Base-by-base conservation (phyloP, 2,113 vertebrate species). In the Eulacestoma nigropectus region DNA sequence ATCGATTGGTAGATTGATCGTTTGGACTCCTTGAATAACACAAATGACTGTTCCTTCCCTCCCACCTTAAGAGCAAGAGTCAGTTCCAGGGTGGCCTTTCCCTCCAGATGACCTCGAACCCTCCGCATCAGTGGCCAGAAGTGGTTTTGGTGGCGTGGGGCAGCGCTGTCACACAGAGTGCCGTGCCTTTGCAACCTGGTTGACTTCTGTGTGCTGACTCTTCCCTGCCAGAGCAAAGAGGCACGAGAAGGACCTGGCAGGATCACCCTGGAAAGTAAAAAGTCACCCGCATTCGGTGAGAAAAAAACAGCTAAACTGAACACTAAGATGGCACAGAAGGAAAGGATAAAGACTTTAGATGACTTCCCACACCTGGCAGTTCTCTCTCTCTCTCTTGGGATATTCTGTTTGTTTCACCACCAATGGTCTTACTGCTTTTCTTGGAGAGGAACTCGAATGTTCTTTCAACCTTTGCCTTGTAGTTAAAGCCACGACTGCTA, bases 381-480 rank as follows among this genome's bases (percentile, higher is more conserved):
- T 93, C 86, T 76, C 49, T 68, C 68, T 68, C 68, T 68, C 29
- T 77, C 41, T 86, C 69, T 91, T 17, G 81, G 87, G 60, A 75
- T 83, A 64, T 91, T 93, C 64, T 53, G 46, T 95, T 95, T 78
- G 50, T 83, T 93, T 86, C 60, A 72, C 52, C 73, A 88, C 81
- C 81, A 47, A 20, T 77, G 65, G 69, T 94, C 83, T 94, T 84
- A 94, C 53, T 60, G 75, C 27, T 77, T 96, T 90, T 95, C 64
- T 82, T 90, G 55, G 82, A 84, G 65, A 73, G 63, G 72, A 91
- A 74, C 55, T 62, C 42, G 26, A 80, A 86, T 39, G 47, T 92
- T 89, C 67, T 87, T 89, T 95, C 49, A 35, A 57, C 26, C 59
- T 90, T 96, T 93, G 91, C 94, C 96, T 96, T 96, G 84, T 84